phyloP scores from a whole-genome alignment of 2,113 vertebrate genomes.

The Salvelinus namaycush region DNA sequence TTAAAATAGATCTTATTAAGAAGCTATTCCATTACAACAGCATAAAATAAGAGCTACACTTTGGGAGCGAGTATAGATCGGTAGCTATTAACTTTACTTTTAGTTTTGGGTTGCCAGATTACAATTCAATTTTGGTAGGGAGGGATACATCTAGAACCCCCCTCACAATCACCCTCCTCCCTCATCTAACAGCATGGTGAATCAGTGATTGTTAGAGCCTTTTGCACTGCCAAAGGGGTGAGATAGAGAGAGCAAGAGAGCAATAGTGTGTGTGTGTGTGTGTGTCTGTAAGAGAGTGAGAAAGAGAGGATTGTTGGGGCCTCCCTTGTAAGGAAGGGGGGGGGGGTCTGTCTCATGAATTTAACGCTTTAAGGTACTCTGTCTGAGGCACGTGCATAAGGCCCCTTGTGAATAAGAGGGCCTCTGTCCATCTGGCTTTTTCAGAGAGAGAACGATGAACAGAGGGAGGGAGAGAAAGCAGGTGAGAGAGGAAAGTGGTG shows the following conservation, averaged over 20 bases:
- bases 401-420: constrained; percentile 60
- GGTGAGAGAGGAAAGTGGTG: constrained; percentile 1
- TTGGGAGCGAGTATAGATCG: too few species aligned
- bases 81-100: too few species aligned
- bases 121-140: neutral
- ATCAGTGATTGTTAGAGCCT: neutral
- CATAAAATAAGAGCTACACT: too few species aligned
- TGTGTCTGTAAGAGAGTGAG: neutral
- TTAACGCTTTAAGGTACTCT: constrained; percentile 70
- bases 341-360: constrained; percentile 69
- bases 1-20: too few species aligned
- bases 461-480: constrained; percentile 5
- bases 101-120: neutral
- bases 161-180: neutral
- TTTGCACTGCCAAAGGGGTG: constrained; percentile 3
- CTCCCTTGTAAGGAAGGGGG: constrained; percentile 36
- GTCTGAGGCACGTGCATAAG: constrained; percentile 74
- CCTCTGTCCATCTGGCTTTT: constrained; percentile 69
- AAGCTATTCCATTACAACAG: too few species aligned
- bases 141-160: neutral
- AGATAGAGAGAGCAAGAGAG: constrained; percentile 2
- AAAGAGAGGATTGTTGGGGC: constrained; percentile 46
- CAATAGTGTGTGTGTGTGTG: constrained; percentile 2
- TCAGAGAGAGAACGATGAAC: constrained; percentile 15
- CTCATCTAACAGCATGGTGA: neutral